Evolutionary conservation across 2,797 vertebrate species (phyloP).

Genomic region (Ctenosaura bakeri): DNA sequence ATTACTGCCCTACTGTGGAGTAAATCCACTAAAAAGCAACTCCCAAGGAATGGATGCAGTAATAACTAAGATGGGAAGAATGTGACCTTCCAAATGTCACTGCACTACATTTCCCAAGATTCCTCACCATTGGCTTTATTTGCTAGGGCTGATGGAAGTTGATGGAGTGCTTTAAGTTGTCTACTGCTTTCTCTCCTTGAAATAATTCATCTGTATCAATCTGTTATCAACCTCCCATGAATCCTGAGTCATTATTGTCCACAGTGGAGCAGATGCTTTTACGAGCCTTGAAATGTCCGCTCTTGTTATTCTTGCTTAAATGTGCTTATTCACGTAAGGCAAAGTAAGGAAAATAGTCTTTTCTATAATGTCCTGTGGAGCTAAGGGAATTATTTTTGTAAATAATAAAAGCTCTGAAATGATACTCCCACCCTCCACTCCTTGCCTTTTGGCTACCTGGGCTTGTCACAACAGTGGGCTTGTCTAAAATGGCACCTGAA

Average conservation of each 20-base stretch:
- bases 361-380: background rate
- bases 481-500: background rate
- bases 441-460: background rate
- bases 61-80: background rate
- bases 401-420: background rate
- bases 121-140: background rate
- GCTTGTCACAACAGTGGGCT: background rate
- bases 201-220: constrained; percentile 1
- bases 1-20: background rate
- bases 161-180: background rate
- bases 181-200: background rate
- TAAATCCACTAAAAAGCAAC: background rate
- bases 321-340: background rate
- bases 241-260: background rate
- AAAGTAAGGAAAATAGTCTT: background rate
- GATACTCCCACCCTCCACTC: background rate
- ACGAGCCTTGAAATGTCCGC: background rate
- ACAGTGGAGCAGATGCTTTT: background rate
- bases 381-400: background rate
- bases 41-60: background rate
- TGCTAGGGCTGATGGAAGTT: background rate
- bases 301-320: constrained; percentile 3
- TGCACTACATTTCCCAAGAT: background rate
- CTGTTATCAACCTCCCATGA: background rate
- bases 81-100: background rate